Conservation (phyloP, 2,888 invertebrate species). For the Vannuccia rotundouncinata region DNA sequence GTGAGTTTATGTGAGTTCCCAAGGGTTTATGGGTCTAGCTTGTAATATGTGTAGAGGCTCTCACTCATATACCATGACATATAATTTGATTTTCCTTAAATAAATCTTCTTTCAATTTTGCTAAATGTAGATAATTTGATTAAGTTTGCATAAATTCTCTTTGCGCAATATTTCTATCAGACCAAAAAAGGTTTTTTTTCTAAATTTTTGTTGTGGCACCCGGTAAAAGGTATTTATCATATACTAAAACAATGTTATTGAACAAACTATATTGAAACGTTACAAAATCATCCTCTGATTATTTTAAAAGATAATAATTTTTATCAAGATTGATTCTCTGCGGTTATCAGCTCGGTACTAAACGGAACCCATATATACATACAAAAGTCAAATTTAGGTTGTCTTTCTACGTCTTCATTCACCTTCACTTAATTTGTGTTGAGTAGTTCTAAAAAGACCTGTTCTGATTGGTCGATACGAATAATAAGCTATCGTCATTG, state of each 20-base stretch:
- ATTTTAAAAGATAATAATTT: too few relatives aligned
- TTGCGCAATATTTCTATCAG: too few relatives aligned
- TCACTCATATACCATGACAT: neutral
- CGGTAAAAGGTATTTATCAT: neutral
- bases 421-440: neutral
- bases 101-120: neutral
- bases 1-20: too few relatives aligned
- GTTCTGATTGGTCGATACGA: neutral
- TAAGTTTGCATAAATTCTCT: neutral
- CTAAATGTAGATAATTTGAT: neutral
- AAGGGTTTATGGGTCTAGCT: too few relatives aligned
- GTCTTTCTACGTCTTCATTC: neutral
- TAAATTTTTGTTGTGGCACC: too few relatives aligned
- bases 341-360: neutral
- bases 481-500: neutral
- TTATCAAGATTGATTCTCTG: too few relatives aligned
- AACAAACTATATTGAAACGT: too few relatives aligned
- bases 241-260: too few relatives aligned
- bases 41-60: too few relatives aligned
- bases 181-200: too few relatives aligned
- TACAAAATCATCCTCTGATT: too few relatives aligned
- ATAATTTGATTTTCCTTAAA: neutral
- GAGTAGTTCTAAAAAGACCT: neutral
- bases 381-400: neutral
- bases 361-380: neutral